These are phyloP conservation scores for Holocentrus rufus DNA, from an alignment of 2,797 vertebrate species.

Conservation along the genomic window DNA sequence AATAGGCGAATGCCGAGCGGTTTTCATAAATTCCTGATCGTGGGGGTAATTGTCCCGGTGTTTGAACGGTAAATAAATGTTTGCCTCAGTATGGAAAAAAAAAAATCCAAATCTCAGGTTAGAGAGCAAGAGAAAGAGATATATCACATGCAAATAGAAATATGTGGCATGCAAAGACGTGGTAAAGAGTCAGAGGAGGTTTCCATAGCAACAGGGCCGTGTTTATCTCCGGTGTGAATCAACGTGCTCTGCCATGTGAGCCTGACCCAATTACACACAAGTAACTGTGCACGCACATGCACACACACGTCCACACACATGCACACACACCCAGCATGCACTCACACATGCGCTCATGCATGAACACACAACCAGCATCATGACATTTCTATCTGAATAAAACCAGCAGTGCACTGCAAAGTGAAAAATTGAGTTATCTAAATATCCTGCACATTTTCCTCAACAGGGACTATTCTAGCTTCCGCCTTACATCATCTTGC, in stretches of 20 bases:
- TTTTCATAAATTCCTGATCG: conserved; percentile 33
- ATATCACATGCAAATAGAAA: conserved; percentile 57
- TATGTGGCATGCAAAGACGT: conserved; percentile 54
- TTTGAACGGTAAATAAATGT: background rate
- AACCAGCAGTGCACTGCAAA: background rate
- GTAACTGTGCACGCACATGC: conserved; percentile 31
- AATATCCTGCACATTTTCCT: conserved; percentile 35
- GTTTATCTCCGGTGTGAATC: conserved; percentile 65
- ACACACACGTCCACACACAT: conserved; percentile 1
- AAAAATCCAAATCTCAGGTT: background rate
- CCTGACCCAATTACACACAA: conserved; percentile 64
- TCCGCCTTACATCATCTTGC: conserved; percentile 1
- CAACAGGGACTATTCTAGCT: conserved; percentile 9
- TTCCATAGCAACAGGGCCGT: conserved; percentile 56
- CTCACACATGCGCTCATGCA: conserved; percentile 41
- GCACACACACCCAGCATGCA: conserved; percentile 16
- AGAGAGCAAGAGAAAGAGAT: conserved; percentile 6
- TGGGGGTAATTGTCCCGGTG: conserved; percentile 4
- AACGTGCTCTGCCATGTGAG: conserved; percentile 61
- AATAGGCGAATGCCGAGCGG: conserved; percentile 38
- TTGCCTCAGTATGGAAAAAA: conserved; percentile 6
- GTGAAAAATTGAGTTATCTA: conserved; percentile 30
- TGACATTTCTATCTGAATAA: conserved; percentile 37
- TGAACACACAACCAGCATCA: background rate
- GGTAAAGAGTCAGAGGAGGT: conserved; percentile 41